Base-by-base conservation (phyloP, 2,113 vertebrate genomes). In the Etheostoma cragini region DNA sequence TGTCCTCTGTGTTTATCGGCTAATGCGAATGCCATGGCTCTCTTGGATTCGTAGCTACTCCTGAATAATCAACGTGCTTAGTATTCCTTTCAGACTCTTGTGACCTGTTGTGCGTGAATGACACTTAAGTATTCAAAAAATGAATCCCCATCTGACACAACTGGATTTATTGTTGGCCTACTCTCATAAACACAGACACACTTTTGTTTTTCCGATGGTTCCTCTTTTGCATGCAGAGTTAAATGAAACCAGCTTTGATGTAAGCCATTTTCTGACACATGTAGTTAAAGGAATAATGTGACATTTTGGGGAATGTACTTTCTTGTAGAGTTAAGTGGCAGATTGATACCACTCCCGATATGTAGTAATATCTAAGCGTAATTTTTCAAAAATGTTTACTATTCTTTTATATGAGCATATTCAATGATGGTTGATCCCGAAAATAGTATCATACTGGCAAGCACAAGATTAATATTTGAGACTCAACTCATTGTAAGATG, bases 11-110 rank as follows among this genome's bases (percentile, higher is more conserved):
- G 73, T 92, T 91, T 86, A 84, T 81, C 72, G 50, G 71, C 72
- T 89, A 90, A 90, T 84, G 84, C 58, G 89, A 93, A 92, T 91
- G 88, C 78, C 76, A 89, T 46, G 50, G 88, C 64, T 85, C 70
- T 73, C 62, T 76, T 57, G 8, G 54, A 88, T 74, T 87, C 83
- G 70, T 83, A 72, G 87, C 62, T 60, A 42, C 63, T 75, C 49
- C 49, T 52, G 58, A 89, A 88, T 88, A 85, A 91, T 87, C 78
- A 83, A 84, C 74, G 76, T 54, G 65, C 64, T 87, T 86, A 78
- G 87, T 87, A 90, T 85, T 90, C 81, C 38, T 85, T 78, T 72
- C 70, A 71, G 68, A 57, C 33, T 57, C 50, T 50, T 17, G 38
- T 83, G 83, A 84, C 72, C 84, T 81, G 71, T 83, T 89, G 75